Conservation (phyloP, 2,797 vertebrate species). For the Allobates femoralis region DNA sequence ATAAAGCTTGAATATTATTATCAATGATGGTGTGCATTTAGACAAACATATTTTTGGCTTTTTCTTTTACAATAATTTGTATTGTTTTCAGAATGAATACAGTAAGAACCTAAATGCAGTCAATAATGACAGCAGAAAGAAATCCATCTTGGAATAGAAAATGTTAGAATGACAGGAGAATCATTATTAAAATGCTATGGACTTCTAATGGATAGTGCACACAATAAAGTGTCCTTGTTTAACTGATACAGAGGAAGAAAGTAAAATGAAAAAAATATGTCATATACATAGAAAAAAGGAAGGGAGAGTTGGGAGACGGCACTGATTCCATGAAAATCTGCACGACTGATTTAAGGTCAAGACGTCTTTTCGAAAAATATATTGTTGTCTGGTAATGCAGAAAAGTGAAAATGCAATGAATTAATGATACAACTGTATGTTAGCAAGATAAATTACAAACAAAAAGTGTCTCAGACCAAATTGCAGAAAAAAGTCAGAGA, state of each 20-base stretch:
- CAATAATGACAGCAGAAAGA: not conserved
- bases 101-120: not conserved
- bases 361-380: no score
- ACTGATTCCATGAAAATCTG: no score
- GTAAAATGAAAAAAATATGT: not conserved
- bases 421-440: no score
- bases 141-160: not conserved
- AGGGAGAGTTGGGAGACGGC: no score
- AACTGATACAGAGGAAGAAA: not conserved
- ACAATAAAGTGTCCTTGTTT: not conserved
- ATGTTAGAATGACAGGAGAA: no score
- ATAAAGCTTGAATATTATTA: constrained; percentile 12
- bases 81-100: not conserved
- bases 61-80: not conserved
- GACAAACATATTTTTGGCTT: not conserved
- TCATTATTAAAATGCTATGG: not conserved
- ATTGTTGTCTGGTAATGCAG: no score
- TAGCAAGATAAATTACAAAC: no score
- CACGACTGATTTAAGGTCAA: no score
- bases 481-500: no score
- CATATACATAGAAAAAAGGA: no score
- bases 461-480: no score
- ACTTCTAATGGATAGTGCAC: not conserved
- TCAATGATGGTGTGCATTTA: not conserved
- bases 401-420: no score